Evolutionary conservation across 2,797 vertebrate species (phyloP).

Genomic region (Microcaecilia unicolor): DNA sequence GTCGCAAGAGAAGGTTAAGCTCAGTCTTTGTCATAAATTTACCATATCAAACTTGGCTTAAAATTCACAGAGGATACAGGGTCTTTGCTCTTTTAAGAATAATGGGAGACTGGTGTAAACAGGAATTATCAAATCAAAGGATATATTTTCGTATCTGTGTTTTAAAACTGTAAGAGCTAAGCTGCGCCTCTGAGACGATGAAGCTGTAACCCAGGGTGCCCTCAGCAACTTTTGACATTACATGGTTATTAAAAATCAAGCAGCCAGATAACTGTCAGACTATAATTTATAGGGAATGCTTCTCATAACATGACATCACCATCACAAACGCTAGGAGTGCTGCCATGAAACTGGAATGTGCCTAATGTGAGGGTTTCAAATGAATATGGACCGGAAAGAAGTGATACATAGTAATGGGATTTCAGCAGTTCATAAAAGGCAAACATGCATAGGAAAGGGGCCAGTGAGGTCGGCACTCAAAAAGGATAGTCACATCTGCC

Average conservation of each 20-base stretch:
- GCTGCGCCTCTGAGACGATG: too few species aligned
- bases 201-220: background rate
- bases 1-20: too few species aligned
- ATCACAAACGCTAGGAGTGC: background rate
- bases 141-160: too few species aligned
- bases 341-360: background rate
- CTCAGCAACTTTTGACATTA: background rate
- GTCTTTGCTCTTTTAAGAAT: too few species aligned
- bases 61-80: too few species aligned
- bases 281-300: background rate
- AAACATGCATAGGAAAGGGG: conserved; percentile 2
- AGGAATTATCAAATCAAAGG: too few species aligned
- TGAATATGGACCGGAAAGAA: background rate
- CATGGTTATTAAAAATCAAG: background rate
- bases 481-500: background rate
- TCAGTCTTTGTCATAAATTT: too few species aligned
- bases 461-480: background rate
- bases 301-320: background rate
- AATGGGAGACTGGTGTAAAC: too few species aligned
- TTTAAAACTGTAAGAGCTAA: too few species aligned
- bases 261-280: background rate
- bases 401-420: background rate
- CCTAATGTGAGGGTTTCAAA: background rate
- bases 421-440: conserved; percentile 1
- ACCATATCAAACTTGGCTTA: too few species aligned